A percentile compares a stretch with the other conserved stretches of the same genome.
Evolutionary conservation across 1,140 invertebrate species (phyloP).

Genomic region (Meloidogyne floridensis): DNA sequence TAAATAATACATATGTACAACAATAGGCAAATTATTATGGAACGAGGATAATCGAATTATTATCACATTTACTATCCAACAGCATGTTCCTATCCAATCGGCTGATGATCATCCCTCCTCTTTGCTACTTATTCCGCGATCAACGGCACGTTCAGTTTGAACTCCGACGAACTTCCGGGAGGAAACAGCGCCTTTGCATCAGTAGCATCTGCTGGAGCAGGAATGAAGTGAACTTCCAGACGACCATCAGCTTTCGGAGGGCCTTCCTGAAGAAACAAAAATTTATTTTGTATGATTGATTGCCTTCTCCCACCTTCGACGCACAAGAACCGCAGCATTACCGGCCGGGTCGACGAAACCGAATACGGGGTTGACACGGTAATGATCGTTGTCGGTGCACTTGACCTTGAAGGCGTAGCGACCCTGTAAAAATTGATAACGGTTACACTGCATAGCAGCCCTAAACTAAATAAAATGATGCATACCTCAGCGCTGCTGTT

Average conservation of each 20-base stretch:
- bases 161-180: slow-evolving; percentile 4
- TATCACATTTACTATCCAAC: not conserved
- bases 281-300: not conserved
- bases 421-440: not conserved
- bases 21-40: slow-evolving; percentile 1
- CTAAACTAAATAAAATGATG: not conserved
- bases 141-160: slow-evolving; percentile 8
- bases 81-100: not conserved
- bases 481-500: not conserved
- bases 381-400: not conserved
- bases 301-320: not conserved
- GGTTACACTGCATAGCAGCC: not conserved
- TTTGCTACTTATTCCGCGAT: not conserved
- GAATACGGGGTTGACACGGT: not conserved
- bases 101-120: not conserved
- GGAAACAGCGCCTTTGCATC: slow-evolving; percentile 2
- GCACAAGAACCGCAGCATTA: not conserved
- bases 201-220: slow-evolving; percentile 1
- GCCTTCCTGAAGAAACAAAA: not conserved
- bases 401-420: slow-evolving; percentile 5
- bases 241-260: not conserved
- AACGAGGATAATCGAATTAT: slow-evolving; percentile 7
- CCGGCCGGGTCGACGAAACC: not conserved
- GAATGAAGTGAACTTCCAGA: slow-evolving; percentile 3
- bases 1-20: not conserved